phyloP scores from a whole-genome alignment of 2,888 invertebrate genomes.

The Panorpa germanica region DNA sequence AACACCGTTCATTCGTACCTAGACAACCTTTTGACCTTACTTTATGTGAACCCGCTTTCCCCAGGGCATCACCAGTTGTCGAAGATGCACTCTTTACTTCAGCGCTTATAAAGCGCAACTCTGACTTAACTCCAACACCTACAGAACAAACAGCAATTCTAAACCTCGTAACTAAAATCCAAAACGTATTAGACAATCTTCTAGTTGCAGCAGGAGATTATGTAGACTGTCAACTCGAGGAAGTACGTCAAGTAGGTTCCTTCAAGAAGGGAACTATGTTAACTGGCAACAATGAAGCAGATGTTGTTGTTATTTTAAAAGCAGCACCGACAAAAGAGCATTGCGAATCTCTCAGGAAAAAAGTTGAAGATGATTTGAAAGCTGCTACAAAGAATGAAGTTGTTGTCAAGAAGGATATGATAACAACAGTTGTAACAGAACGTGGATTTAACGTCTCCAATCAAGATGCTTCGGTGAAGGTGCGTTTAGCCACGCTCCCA shows the following conservation, averaged over 20 bases:
- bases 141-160: slow-evolving; percentile 83
- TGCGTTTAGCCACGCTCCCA: slow-evolving; percentile 84
- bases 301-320: slow-evolving; percentile 91
- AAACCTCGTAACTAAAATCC: slow-evolving; percentile 89
- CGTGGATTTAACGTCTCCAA: slow-evolving; percentile 80
- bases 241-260: slow-evolving; percentile 91
- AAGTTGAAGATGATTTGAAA: slow-evolving; percentile 74
- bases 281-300: slow-evolving; percentile 86
- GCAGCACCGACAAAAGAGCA: slow-evolving; percentile 92
- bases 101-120: slow-evolving; percentile 81
- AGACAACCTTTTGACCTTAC: slow-evolving; percentile 77
- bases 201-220: slow-evolving; percentile 88
- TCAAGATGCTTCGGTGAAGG: slow-evolving; percentile 67
- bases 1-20: slow-evolving; percentile 42
- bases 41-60: slow-evolving; percentile 76
- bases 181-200: slow-evolving; percentile 81
- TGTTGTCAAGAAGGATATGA: slow-evolving; percentile 35
- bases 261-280: slow-evolving; percentile 98
- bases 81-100: slow-evolving; percentile 72
- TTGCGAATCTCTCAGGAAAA: slow-evolving; percentile 77
- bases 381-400: slow-evolving; percentile 42
- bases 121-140: slow-evolving; percentile 79
- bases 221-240: slow-evolving; percentile 86
- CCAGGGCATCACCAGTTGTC: slow-evolving; percentile 57
- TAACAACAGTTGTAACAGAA: slow-evolving; percentile 31